Evolutionary conservation across 2,113 vertebrate genomes (phyloP).

Genomic region (Heterotilapia buettikoferi): DNA sequence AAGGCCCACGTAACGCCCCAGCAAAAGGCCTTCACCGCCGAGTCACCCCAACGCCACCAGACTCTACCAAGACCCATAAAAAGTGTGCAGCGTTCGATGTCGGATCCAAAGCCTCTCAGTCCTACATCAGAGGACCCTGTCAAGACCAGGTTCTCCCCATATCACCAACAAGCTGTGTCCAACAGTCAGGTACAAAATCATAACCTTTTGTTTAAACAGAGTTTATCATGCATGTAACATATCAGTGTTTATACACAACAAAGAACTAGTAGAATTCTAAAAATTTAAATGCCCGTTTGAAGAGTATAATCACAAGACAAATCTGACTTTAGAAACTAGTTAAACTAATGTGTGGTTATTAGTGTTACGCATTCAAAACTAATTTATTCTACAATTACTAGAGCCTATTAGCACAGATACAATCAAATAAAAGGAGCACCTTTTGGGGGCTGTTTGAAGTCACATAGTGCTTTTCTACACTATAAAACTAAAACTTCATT

Average conservation of each 20-base stretch:
- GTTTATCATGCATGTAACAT: not conserved
- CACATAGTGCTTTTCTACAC: not conserved
- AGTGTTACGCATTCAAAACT: not conserved
- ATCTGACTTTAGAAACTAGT: not conserved
- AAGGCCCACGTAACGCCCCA: constrained; percentile 96
- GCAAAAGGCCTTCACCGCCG: constrained; percentile 90
- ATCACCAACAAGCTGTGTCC: constrained; percentile 86
- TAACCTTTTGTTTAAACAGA: not conserved
- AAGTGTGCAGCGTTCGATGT: constrained; percentile 95
- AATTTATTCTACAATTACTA: not conserved
- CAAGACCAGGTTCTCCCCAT: constrained; percentile 90
- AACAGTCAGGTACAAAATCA: constrained; percentile 83
- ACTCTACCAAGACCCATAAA: constrained; percentile 92
- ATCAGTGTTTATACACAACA: not conserved
- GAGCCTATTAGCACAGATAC: not conserved
- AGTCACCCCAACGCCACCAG: constrained; percentile 86
- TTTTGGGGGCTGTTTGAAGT: not conserved
- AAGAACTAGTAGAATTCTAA: not conserved
- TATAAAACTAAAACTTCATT: not conserved
- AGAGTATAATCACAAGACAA: not conserved
- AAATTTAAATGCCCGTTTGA: not conserved
- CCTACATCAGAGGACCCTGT: constrained; percentile 90
- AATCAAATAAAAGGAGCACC: not conserved
- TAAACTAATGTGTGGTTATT: not conserved
- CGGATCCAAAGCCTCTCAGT: constrained; percentile 96